Evolutionary conservation across 2,113 vertebrate species (phyloP), one percentile per base, ranked within the genome.

Genomic region (Arvicanthis niloticus): DNA sequence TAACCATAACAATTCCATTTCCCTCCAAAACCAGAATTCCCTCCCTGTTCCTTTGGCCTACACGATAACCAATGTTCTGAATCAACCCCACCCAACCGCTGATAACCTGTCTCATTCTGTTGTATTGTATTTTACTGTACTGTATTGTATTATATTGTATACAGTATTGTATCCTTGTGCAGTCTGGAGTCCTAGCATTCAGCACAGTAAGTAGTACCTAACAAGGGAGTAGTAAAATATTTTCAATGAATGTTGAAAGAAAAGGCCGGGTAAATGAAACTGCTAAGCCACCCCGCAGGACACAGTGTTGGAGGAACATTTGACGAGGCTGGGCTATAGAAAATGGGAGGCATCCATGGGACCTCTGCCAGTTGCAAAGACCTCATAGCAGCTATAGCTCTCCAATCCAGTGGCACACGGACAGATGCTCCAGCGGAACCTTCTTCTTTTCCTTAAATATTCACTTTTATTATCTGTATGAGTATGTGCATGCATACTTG

Each of bases 341-440:
- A 24, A 58, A 60, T 3, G 12, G 76, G 7, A 9, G 37, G 60
- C 19, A 17, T 15, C 31, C 11, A 1, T 0, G 9, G 29, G 26
- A 22, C 26, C 45, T 37, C n/a, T 11, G 34, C 37, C 22, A 62
- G 58, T n/a, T 82, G 13, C 22, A 48, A 72, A 19, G 16, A 5
- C 6, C 37, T 62, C 48, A 22, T 7, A 0, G 10, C 31, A 29
- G 3, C 5, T 19, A 10, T 13, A 40, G 1, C 51, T 26, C 0
- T 5, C 53, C 60, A 75, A 16, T 15, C 77, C 13, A 37, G 45
- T 0, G 6, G 48, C 1, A 4, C 12, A 6, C 0, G 0, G 26
- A 5, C 0, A 24, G 75, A 10, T 1, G 12, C 21, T 90, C 67
- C 40, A 72, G 42, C 7, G 3, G 81, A 85, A 26, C 9, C 53